phyloP scores from a whole-genome alignment of 2,797 vertebrate species.

The Gadopsis marmoratus region DNA sequence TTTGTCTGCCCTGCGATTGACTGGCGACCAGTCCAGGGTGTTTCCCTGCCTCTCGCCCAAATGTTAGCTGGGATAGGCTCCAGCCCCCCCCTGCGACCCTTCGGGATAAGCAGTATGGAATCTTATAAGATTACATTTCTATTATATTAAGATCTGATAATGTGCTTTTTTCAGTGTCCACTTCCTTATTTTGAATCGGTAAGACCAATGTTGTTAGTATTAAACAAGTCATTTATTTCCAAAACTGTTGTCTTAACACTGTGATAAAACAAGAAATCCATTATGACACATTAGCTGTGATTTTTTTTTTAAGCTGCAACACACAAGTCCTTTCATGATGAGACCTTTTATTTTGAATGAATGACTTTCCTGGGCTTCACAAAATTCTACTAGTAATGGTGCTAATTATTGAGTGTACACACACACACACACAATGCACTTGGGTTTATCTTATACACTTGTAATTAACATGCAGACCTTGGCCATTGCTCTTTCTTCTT shows the following conservation, averaged over 20 bases:
- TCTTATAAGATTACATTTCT: neutral
- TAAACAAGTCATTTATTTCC: neutral
- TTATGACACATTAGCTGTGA: neutral
- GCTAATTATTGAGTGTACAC: constrained; percentile 21
- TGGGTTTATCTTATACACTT: constrained; percentile 46
- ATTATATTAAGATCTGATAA: neutral
- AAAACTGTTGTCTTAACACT: neutral
- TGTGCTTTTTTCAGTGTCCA: neutral
- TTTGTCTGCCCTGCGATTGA: too few relatives aligned
- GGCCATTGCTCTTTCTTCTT: constrained; percentile 28
- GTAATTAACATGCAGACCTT: constrained; percentile 52
- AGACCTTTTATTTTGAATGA: constrained; percentile 27
- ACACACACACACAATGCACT: constrained; percentile 15
- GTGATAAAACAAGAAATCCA: neutral
- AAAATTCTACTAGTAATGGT: neutral
- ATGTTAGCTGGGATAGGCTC: too few relatives aligned
- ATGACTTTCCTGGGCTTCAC: constrained; percentile 11
- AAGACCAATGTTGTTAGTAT: neutral
- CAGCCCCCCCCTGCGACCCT: too few relatives aligned
- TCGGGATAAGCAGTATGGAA: too few relatives aligned
- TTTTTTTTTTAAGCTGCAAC: constrained; percentile 5
- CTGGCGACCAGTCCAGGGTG: too few relatives aligned
- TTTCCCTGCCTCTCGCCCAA: too few relatives aligned
- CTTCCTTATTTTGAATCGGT: neutral
- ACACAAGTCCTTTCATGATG: neutral